Evolutionary conservation across 2,797 vertebrate species (phyloP).

Genomic region (Malacoraja senta): DNA sequence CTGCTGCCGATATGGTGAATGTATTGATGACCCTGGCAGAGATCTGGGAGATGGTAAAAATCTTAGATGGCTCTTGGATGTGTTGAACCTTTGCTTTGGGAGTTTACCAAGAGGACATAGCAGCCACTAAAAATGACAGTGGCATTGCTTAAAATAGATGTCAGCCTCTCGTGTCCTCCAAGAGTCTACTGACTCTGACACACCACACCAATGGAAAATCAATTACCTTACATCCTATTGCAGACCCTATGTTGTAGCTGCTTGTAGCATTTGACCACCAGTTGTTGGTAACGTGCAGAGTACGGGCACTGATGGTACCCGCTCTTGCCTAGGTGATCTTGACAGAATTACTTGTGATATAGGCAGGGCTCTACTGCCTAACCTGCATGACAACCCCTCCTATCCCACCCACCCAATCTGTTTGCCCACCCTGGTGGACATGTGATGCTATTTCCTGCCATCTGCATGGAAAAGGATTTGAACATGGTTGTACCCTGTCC

Average conservation of each 20-base stretch:
- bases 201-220: not conserved
- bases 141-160: not conserved
- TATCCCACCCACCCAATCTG: not conserved
- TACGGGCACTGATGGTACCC: not conserved
- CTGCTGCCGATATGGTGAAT: not conserved
- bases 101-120: not conserved
- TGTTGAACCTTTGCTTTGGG: not conserved
- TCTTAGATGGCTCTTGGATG: not conserved
- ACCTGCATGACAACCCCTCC: not conserved
- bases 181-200: not conserved
- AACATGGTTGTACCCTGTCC: not conserved
- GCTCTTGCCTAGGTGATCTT: not conserved
- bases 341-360: not conserved
- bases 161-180: not conserved
- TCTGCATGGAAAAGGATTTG: not conserved
- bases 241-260: not conserved
- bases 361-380: not conserved
- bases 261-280: not conserved
- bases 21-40: not conserved
- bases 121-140: not conserved
- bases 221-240: not conserved
- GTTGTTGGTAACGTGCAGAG: not conserved
- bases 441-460: not conserved
- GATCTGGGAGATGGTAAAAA: not conserved
- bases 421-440: not conserved